phyloP scores from a whole-genome alignment of 1,140 invertebrate species.

The Drosophila albomicans region DNA sequence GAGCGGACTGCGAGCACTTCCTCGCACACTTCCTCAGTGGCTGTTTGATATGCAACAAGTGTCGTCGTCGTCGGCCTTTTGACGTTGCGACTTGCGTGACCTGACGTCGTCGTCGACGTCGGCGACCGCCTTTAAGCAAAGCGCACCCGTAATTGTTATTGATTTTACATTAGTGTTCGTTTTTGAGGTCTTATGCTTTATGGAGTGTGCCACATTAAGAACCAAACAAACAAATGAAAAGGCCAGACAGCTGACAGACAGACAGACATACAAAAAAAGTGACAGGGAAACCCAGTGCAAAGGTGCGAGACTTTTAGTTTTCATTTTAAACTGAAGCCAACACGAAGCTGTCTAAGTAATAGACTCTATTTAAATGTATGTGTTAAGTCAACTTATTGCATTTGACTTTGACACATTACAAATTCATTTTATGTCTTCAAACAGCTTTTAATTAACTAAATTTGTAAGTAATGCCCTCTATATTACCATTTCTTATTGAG shows the following conservation, averaged over 20 bases:
- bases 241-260: constrained; percentile 43
- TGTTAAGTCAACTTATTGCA: no score
- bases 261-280: constrained; percentile 1
- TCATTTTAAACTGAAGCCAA: not conserved
- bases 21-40: constrained; percentile 57
- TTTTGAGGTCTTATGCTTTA: constrained; percentile 61
- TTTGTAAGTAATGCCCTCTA: not conserved
- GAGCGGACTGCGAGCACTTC: constrained; percentile 15
- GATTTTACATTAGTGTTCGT: constrained; percentile 76
- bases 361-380: not conserved
- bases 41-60: constrained; percentile 78
- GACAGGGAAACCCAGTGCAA: constrained; percentile 13
- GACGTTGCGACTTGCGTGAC: not conserved
- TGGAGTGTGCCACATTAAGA: constrained; percentile 62
- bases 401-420: not conserved
- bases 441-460: not conserved
- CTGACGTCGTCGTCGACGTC: constrained; percentile 13
- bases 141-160: constrained; percentile 78
- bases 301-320: not conserved
- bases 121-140: constrained; percentile 51
- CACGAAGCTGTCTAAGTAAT: not conserved
- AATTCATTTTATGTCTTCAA: not conserved
- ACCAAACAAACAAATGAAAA: constrained; percentile 28
- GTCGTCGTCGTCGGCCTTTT: constrained; percentile 20
- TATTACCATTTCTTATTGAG: not conserved